Evolutionary conservation across 2,113 vertebrate genomes (phyloP).

Genomic region (Phylloscopus trochiloides): DNA sequence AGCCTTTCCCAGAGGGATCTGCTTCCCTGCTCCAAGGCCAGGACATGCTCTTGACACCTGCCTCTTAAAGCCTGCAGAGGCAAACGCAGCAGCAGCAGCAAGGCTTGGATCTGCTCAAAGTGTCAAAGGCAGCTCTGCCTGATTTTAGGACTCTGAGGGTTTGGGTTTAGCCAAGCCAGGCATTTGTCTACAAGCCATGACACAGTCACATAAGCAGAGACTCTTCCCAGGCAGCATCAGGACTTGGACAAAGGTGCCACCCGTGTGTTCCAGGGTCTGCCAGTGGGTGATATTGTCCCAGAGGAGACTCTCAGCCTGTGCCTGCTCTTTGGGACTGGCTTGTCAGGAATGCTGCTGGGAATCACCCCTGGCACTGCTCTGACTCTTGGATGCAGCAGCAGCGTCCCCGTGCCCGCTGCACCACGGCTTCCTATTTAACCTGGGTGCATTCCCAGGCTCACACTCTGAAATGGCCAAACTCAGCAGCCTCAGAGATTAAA

Average conservation of each 20-base stretch:
- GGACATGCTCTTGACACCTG: background rate
- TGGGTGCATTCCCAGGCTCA: background rate
- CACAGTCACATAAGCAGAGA: background rate
- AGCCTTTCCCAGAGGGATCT: background rate
- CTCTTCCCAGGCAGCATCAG: background rate
- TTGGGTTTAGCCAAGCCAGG: background rate
- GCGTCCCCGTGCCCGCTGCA: rapidly evolving
- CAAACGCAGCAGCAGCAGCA: background rate
- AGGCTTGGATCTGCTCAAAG: background rate
- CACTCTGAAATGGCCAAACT: background rate
- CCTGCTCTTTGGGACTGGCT: background rate
- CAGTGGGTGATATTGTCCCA: background rate
- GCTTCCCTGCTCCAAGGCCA: background rate
- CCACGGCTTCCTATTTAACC: background rate
- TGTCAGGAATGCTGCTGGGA: background rate
- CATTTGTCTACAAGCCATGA: background rate
- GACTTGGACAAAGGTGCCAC: background rate
- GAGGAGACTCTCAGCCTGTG: background rate
- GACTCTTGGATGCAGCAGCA: background rate
- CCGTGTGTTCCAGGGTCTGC: rapidly evolving
- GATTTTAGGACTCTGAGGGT: background rate
- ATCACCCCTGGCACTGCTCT: background rate
- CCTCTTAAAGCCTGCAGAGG: background rate
- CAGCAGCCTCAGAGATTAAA: background rate
- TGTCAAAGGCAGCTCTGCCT: background rate